A percentile compares a stretch with the other conserved stretches of the same genome.
phyloP scores from a whole-genome alignment of 23 tunicate species.

The Ciona savignyi region DNA sequence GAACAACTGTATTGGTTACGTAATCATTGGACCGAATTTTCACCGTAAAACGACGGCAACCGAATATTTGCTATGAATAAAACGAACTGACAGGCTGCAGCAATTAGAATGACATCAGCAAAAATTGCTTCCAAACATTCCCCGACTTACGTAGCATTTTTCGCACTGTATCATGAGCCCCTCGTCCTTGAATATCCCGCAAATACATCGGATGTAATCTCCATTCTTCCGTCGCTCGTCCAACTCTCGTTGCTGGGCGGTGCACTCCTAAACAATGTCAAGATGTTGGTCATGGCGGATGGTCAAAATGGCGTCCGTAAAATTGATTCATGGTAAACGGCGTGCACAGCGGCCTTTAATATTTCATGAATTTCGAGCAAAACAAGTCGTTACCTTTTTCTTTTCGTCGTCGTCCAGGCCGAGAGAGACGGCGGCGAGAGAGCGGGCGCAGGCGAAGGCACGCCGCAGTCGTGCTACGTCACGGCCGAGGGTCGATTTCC shows the following conservation, averaged over 20 bases:
- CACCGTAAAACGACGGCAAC: too few relatives aligned
- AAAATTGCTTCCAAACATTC: too few relatives aligned
- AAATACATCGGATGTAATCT: constrained; percentile 81
- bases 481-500: constrained; percentile 62
- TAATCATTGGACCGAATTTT: too few relatives aligned
- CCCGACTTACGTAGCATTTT: constrained; percentile 69
- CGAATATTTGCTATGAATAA: too few relatives aligned
- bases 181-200: constrained; percentile 74
- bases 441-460: constrained; percentile 43
- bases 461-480: constrained; percentile 65
- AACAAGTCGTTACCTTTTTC: constrained; percentile 27
- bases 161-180: constrained; percentile 94
- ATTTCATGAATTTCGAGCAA: neutral
- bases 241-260: neutral
- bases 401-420: constrained; percentile 21
- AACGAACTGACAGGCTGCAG: too few relatives aligned
- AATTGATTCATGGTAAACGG: neutral
- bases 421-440: constrained; percentile 21
- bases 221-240: constrained; percentile 48
- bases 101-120: too few relatives aligned
- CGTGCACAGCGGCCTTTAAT: constrained; percentile 5
- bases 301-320: neutral
- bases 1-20: too few relatives aligned
- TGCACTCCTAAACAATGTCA: neutral
- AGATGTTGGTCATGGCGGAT: neutral